Conservation (phyloP, 2,797 vertebrate species). For the Syngnathus acus region DNA sequence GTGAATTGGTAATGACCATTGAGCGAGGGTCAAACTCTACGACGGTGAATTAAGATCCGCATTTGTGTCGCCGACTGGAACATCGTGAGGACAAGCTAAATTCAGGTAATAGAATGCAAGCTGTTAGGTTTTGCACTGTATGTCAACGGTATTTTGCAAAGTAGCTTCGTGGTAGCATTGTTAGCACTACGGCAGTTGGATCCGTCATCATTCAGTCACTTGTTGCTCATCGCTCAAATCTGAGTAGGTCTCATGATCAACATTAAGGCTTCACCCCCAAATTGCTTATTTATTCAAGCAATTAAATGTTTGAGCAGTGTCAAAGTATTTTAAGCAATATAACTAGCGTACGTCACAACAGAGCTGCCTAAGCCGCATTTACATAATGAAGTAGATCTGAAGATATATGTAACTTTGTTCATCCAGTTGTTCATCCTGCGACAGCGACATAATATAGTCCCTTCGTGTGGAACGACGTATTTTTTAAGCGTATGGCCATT, state of each 20-base stretch:
- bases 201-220: slow-evolving; percentile 2
- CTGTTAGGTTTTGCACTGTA: not conserved
- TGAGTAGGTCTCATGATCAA: not conserved
- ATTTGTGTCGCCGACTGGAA: not conserved
- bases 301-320: not conserved
- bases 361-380: not conserved
- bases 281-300: not conserved
- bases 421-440: no score
- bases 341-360: not conserved
- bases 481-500: not conserved
- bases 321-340: not conserved
- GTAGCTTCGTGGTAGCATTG: slow-evolving; percentile 12
- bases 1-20: slow-evolving; percentile 8
- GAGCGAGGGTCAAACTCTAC: slow-evolving; percentile 7
- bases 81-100: slow-evolving; percentile 22
- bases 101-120: not conserved
- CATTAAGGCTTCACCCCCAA: not conserved
- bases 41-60: not conserved
- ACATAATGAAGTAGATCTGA: not conserved
- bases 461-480: not conserved
- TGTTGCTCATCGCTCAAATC: slow-evolving; percentile 1
- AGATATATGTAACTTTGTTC: not conserved
- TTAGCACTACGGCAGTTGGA: not conserved
- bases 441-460: not conserved
- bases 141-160: slow-evolving; percentile 14